These are phyloP conservation scores for Nebria brevicollis DNA, from an alignment of 2,888 invertebrate species.

Conservation along the genomic window DNA sequence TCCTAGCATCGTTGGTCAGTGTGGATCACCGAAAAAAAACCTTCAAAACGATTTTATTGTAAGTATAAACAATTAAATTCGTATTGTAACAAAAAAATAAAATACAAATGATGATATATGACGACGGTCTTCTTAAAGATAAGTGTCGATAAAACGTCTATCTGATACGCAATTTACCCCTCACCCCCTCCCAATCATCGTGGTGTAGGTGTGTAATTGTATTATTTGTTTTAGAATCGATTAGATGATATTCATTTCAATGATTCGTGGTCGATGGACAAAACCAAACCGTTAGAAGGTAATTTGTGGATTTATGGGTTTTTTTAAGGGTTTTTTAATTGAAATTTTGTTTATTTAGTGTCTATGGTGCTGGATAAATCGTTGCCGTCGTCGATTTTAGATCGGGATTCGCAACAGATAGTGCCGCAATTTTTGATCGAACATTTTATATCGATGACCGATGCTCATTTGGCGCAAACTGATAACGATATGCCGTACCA, in stretches of 20 bases:
- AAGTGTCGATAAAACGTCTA: slow-evolving; percentile 37
- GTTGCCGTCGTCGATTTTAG: slow-evolving; percentile 18
- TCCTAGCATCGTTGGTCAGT: slow-evolving; percentile 60
- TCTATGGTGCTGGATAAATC: slow-evolving; percentile 11
- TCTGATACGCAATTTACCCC: slow-evolving; percentile 17
- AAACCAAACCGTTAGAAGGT: slow-evolving; percentile 22
- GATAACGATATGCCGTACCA: slow-evolving; percentile 75
- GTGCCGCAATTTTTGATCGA: slow-evolving; percentile 72
- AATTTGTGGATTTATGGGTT: slow-evolving; percentile 5
- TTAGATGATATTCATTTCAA: slow-evolving; percentile 42
- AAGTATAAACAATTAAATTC: background rate
- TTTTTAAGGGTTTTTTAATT: background rate
- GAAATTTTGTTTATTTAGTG: background rate
- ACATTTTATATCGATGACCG: slow-evolving; percentile 76
- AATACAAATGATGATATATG: slow-evolving; percentile 43
- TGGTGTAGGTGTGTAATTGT: background rate
- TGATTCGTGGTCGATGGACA: slow-evolving; percentile 26
- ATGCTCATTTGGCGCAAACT: slow-evolving; percentile 66
- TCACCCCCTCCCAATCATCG: too few relatives aligned
- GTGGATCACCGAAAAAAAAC: slow-evolving; percentile 42
- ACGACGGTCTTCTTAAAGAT: slow-evolving; percentile 51
- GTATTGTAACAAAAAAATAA: too few relatives aligned
- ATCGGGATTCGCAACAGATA: slow-evolving; percentile 60
- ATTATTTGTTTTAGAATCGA: slow-evolving; percentile 34
- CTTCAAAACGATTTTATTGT: slow-evolving; percentile 36